phyloP scores from a whole-genome alignment of 2,797 vertebrate species.

The Arctocebus calabarensis region DNA sequence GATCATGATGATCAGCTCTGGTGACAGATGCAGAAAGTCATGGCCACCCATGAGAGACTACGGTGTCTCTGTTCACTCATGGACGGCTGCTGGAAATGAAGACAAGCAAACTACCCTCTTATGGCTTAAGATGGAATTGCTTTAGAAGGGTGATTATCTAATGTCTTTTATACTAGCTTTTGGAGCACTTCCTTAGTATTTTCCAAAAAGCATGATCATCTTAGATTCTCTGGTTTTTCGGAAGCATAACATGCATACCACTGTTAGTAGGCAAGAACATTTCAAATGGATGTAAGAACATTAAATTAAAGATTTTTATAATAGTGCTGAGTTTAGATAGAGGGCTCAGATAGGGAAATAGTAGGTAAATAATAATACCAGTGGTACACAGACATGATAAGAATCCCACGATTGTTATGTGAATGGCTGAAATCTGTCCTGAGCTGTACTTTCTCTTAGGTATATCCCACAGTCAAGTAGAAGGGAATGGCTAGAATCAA shows the following conservation, averaged over 20 bases:
- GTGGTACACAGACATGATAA: not conserved
- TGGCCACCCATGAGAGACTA: not conserved
- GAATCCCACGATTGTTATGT: not conserved
- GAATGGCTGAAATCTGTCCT: not conserved
- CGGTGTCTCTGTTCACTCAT: not conserved
- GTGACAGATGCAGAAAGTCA: constrained; percentile 1
- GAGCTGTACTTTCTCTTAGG: not conserved
- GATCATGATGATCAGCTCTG: not conserved
- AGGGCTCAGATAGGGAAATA: not conserved
- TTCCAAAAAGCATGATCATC: not conserved
- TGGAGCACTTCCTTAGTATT: not conserved
- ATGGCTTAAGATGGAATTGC: not conserved
- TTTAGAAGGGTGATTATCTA: not conserved
- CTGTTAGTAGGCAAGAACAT: not conserved
- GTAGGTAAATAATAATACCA: not conserved
- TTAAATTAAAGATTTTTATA: not conserved
- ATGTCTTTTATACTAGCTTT: not conserved
- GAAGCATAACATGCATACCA: not conserved
- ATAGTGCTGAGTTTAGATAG: not conserved
- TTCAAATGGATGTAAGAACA: not conserved
- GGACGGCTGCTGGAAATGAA: not conserved
- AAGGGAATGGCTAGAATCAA: not conserved
- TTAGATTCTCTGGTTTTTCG: not conserved
- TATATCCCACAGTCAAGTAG: not conserved
- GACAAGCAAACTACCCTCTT: not conserved